These are phyloP conservation scores for Ochotona curzoniae DNA, from an alignment of 2,113 vertebrate genomes.

Conservation along the genomic window DNA sequence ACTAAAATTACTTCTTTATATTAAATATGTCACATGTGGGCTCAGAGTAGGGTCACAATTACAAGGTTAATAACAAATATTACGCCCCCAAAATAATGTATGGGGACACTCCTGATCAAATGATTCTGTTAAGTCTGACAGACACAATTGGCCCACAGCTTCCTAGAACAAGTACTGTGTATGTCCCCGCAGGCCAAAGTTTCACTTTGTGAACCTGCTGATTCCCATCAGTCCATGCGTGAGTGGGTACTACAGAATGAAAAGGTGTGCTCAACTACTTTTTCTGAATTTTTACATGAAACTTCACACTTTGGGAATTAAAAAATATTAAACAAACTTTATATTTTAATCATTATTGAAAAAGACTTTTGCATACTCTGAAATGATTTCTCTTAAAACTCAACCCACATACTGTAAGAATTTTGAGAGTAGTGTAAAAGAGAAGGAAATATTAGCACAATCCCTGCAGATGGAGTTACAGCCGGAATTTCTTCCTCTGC, in stretches of 20 bases:
- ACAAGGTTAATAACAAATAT: constrained; percentile 35
- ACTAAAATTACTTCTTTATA: constrained; percentile 66
- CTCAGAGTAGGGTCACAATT: constrained; percentile 11
- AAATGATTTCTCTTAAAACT: background rate
- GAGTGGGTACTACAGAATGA: background rate
- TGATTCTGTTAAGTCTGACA: background rate
- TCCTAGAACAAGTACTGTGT: background rate
- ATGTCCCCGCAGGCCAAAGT: background rate
- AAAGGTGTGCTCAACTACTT: accelerated
- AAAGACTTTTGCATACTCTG: background rate
- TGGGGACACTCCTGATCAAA: background rate
- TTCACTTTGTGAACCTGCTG: background rate
- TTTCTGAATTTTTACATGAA: background rate
- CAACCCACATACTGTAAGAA: background rate
- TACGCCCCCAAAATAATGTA: background rate
- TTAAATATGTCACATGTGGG: constrained; percentile 42
- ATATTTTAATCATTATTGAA: background rate
- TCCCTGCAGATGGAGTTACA: too few species aligned
- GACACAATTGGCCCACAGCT: background rate
- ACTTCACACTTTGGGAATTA: background rate
- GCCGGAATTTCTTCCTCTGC: too few species aligned
- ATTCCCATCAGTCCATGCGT: background rate
- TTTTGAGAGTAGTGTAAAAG: background rate
- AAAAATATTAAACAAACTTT: background rate
- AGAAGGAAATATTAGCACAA: too few species aligned